These are phyloP conservation scores for Heterotis niloticus DNA, from an alignment of 2,113 vertebrate genomes.

Conservation along the genomic window DNA sequence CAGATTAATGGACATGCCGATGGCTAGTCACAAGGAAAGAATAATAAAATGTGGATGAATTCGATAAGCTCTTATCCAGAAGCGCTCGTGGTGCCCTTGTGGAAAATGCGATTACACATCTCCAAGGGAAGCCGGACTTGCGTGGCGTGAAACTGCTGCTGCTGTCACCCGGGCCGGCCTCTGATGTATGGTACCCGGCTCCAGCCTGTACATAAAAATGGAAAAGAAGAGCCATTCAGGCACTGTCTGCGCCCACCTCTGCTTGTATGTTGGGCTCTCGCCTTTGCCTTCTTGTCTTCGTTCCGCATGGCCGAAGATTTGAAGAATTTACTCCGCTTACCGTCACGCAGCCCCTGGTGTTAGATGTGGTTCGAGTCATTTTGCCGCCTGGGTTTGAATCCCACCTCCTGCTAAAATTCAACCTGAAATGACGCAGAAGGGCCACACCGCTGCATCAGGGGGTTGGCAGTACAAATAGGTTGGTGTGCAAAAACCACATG, in stretches of 20 bases:
- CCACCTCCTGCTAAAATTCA: too few relatives aligned
- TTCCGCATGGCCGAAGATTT: too few relatives aligned
- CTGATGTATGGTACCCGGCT: constrained; percentile 22
- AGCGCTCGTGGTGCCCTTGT: constrained; percentile 48
- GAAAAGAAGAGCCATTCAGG: neutral
- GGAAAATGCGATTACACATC: constrained; percentile 62
- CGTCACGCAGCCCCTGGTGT: too few relatives aligned
- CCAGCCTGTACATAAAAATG: neutral
- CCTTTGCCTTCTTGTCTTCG: neutral
- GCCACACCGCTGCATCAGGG: too few relatives aligned
- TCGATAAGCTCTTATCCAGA: constrained; percentile 60
- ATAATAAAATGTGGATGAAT: constrained; percentile 58
- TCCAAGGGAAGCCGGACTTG: constrained; percentile 41
- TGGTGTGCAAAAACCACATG: too few relatives aligned
- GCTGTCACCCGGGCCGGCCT: constrained; percentile 32
- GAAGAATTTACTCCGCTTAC: too few relatives aligned
- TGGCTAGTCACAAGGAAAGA: constrained; percentile 38
- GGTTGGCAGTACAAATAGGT: too few relatives aligned
- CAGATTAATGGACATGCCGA: constrained; percentile 53
- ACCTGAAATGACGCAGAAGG: too few relatives aligned
- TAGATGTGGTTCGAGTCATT: too few relatives aligned
- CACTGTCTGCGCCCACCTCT: neutral
- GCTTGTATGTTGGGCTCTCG: neutral
- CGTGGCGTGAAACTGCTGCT: constrained; percentile 23
- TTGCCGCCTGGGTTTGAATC: too few relatives aligned